Conservation (phyloP, 2,888 invertebrate species). For the Platycheirus albimanus region DNA sequence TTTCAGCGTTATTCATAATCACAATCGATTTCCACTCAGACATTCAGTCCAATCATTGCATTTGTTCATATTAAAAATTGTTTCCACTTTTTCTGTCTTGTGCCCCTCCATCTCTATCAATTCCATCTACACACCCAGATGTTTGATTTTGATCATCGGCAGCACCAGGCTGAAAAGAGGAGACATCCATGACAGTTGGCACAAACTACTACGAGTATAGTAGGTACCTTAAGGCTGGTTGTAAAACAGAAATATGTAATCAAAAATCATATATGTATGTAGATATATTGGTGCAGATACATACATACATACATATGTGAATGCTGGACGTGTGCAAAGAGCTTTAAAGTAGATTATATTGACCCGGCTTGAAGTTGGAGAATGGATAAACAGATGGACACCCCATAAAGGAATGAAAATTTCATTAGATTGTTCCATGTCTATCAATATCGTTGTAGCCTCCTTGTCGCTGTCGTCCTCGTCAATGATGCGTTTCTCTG, state of each 20-base stretch:
- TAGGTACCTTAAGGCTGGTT: slow-evolving; percentile 16
- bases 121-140: slow-evolving; percentile 35
- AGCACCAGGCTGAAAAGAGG: slow-evolving; percentile 5
- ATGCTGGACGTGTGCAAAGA: slow-evolving; percentile 26
- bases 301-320: slow-evolving; percentile 3
- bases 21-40: slow-evolving; percentile 71
- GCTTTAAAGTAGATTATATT: slow-evolving; percentile 42
- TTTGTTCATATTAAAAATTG: slow-evolving; percentile 53
- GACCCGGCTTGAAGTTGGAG: background rate
- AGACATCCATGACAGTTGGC: slow-evolving; percentile 16
- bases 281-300: slow-evolving; percentile 2
- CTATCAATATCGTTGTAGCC: background rate
- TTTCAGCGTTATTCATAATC: slow-evolving; percentile 64
- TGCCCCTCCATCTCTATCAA: background rate
- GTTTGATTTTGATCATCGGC: slow-evolving; percentile 16
- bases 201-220: slow-evolving; percentile 32
- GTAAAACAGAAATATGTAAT: slow-evolving; percentile 40
- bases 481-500: slow-evolving; percentile 42
- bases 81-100: background rate
- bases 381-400: background rate
- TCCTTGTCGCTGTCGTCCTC: background rate
- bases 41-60: slow-evolving; percentile 58
- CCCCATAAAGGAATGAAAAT: slow-evolving; percentile 7
- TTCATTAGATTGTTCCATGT: slow-evolving; percentile 33
- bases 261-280: slow-evolving; percentile 6